Evolutionary conservation across 2,797 vertebrate species (phyloP), one percentile per base, ranked within the genome.

Genomic region (Lagodon rhomboides): DNA sequence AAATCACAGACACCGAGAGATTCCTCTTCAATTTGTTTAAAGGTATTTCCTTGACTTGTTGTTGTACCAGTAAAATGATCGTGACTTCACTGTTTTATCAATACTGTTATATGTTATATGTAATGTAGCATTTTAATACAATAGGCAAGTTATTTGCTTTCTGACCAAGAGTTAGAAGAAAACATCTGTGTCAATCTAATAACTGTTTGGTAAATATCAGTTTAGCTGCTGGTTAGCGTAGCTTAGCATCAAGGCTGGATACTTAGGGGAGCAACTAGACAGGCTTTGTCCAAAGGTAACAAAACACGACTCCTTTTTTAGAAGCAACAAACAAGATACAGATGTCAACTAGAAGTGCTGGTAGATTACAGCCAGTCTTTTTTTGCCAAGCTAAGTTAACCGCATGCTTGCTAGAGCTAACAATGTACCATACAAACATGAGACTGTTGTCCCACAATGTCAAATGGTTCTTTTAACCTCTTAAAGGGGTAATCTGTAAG

Each of bases 21-120:
- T 97, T 97, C 92, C 96, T 99, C 75, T 95, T 98, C 68, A 56
- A 55, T 2, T 91, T 99, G 73, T 99, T 99, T 91, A 74, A 89
- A 76, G 96, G 98, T 99, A 95, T 92, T 46, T 15, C 4, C 16
- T 46, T 44, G 27, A 59, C 38, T 15, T 59, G 3, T 41, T 46
- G 13, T 43, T 2, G 18, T 59, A 17, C 22, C n/a, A 49, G 10
- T 11, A 11, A 38, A 11, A 38, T 38, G 38, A 11, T 38, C 38
- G 10, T 11, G 38, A 38, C 38, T 38, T 38, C 38, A 38, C 38
- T 3, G 9, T 34, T 7, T 38, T 11, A 62, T 16, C 59, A 49
- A 12, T 6, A n/a, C 65, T 38, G 20, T 76, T 20, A 8, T 1
- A 41, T 38, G 20, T 76, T 20, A 8, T 1, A 41, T 61, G 38